A percentile compares a stretch with the other conserved stretches of the same genome.
These are phyloP conservation scores for Murina feae DNA, from an alignment of 2,113 vertebrate genomes.

Conservation along the genomic window DNA sequence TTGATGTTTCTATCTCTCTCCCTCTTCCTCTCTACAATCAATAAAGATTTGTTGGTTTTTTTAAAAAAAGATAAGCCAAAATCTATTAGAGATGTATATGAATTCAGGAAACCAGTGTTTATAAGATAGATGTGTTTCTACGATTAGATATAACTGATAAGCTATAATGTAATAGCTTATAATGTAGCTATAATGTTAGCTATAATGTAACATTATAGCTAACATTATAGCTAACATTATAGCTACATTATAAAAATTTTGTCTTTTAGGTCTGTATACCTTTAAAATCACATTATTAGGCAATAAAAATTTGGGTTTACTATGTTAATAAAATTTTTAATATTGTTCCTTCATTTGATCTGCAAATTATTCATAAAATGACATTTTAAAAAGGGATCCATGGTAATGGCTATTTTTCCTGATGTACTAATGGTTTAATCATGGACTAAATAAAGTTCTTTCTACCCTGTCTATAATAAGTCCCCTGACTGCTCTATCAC, in stretches of 20 bases:
- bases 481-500: not conserved
- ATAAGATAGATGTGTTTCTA: not conserved
- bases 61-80: not conserved
- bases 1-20: too few species aligned
- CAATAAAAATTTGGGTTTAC: not conserved
- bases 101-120: conserved; percentile 2
- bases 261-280: not conserved
- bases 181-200: too few species aligned
- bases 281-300: not conserved
- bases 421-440: not conserved
- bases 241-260: not conserved
- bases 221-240: too few species aligned
- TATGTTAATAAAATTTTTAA: not conserved
- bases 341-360: not conserved
- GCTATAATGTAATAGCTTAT: too few species aligned
- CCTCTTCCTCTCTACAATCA: too few species aligned
- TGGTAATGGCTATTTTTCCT: not conserved
- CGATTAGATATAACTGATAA: not conserved
- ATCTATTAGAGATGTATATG: not conserved
- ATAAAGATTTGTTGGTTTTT: too few species aligned
- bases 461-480: not conserved
- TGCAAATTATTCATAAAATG: not conserved
- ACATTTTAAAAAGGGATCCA: not conserved
- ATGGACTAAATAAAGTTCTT: conserved; percentile 8
- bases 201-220: too few species aligned